Evolutionary conservation across 2,113 vertebrate genomes (phyloP), one percentile per base, ranked within the genome.

Genomic region (Empidonax alnorum): DNA sequence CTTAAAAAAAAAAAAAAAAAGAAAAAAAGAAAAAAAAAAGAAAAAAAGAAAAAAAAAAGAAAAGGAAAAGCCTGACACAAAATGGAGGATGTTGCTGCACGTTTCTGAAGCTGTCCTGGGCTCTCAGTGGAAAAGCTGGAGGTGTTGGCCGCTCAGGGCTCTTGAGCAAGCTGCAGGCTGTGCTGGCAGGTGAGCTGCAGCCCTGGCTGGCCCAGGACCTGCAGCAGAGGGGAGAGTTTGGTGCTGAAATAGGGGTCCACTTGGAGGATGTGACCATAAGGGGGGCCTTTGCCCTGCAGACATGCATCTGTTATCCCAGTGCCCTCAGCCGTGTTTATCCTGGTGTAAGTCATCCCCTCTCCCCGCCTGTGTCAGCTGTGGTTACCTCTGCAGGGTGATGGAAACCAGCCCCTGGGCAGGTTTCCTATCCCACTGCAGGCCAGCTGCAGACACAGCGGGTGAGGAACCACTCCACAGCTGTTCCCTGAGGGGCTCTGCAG

Each of bases 31-130:
- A 37, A 94, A 94, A 82, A 77, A 83, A 89, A 74, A 93, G 93
- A 93, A 86, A 39, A 59, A 35, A 87, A 81, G 92, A 94, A 93
- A 86, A 39, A 59, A 35, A 87, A 81, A 17, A 30, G 31, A 15
- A 58, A 67, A 37, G 72, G 47, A 52, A 55, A n/a, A 59, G 33
- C 39, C 83, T 85, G 71, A 50, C 53, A 68, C 3, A 37, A 89
- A 92, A 71, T 81, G 53, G 49, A 94, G 14, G 85, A n/a, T 42
- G 27, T 21, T 30, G 30, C 28, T 69, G 37, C 16, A 44, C 23
- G 14, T 68, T 74, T 49, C 66, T 58, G 59, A 68, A 78, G 56
- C 27, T 65, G n/a, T 41, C 50, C 72, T 30, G 75, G 25, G 49
- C n/a, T 66, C 30, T n/a, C 35, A 30, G 14, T 87, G 75, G 44